Evolutionary conservation across 2,113 vertebrate genomes (phyloP).

Genomic region (Callithrix jacchus): DNA sequence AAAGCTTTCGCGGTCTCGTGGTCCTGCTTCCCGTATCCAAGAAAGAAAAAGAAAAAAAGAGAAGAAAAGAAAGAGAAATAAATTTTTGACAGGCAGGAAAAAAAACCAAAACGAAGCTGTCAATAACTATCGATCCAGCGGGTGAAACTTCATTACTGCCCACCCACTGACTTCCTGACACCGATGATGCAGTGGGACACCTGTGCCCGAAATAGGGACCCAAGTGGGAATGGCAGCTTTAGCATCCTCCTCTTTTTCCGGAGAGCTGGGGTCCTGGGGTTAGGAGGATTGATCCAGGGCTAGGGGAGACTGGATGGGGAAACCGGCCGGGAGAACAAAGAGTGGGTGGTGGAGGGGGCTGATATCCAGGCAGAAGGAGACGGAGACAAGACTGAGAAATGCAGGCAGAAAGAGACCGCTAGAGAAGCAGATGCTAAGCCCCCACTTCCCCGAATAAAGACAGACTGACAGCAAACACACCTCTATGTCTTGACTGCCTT

Average conservation of each 20-base stretch:
- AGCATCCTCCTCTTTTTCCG: accelerated
- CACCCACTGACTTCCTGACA: background rate
- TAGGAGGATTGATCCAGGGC: background rate
- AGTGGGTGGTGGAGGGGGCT: too few species aligned
- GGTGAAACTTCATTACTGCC: slow-evolving; percentile 75
- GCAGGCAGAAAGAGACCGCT: background rate
- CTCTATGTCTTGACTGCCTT: background rate
- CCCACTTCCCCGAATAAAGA: too few species aligned
- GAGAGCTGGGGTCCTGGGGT: background rate
- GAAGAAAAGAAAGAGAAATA: slow-evolving; percentile 82
- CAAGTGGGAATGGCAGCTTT: too few species aligned
- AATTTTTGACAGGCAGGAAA: slow-evolving; percentile 77
- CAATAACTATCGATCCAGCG: slow-evolving; percentile 84
- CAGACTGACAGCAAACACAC: too few species aligned
- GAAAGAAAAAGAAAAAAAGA: slow-evolving; percentile 75
- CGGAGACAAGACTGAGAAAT: background rate
- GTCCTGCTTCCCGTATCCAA: slow-evolving; percentile 82
- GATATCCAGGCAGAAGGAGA: background rate
- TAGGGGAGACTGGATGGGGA: background rate
- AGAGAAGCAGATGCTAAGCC: background rate
- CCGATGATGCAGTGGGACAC: accelerated
- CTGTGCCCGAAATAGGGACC: accelerated
- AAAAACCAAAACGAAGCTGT: slow-evolving; percentile 86
- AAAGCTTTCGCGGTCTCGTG: slow-evolving; percentile 84
- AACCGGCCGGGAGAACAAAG: background rate